Evolutionary conservation across 2,113 vertebrate genomes (phyloP), one percentile per base, ranked within the genome.

Genomic region (Rhadina sibilatrix): DNA sequence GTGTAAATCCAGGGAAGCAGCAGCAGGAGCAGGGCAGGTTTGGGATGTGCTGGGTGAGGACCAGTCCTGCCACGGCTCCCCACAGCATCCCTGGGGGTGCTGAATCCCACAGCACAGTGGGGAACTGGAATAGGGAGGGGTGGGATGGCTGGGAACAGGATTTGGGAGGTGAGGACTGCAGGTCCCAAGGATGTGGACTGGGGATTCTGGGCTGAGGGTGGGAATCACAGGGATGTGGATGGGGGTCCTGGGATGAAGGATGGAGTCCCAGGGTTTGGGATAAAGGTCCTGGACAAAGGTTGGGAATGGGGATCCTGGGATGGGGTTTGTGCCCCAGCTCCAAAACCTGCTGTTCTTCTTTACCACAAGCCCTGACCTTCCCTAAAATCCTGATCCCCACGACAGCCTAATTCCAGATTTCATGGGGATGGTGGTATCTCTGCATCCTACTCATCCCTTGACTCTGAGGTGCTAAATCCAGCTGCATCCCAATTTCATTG

Each of bases 371-470:
- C 12, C 30, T 54, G 35, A 33, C 3, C 31, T 8, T 15, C 30
- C 31, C 66, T 30, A 53, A 83, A 70, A 28, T 9, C 75, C 37
- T 4, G 2, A 31, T 27, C 10, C 33, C 25, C 25, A 21, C 0
- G 0, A 2, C 1, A 0, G 46, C 33, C 27, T 27, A 42, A 47
- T 3, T 17, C 40, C 60, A 11, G 33, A 7, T 60, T 47, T 42
- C 11, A 4, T 0, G 17, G 49, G 25, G 8, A 1, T 1, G 1
- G 1, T 10, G 38, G 16, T 2, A 30, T 15, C 24, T 44, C 37
- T 12, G 23, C 24, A 52, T 15, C 47, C 66, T 8, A 0, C 15
- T 18, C 52, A 13, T 9, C 16, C 60, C 49, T 5, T 5, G 19
- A 5, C 24, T 40, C 21, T 11, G 2, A 15, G 30, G 1, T 19